These are phyloP conservation scores for Tetrapedia diversipes DNA, from an alignment of 2,888 invertebrate species.

Conservation along the genomic window DNA sequence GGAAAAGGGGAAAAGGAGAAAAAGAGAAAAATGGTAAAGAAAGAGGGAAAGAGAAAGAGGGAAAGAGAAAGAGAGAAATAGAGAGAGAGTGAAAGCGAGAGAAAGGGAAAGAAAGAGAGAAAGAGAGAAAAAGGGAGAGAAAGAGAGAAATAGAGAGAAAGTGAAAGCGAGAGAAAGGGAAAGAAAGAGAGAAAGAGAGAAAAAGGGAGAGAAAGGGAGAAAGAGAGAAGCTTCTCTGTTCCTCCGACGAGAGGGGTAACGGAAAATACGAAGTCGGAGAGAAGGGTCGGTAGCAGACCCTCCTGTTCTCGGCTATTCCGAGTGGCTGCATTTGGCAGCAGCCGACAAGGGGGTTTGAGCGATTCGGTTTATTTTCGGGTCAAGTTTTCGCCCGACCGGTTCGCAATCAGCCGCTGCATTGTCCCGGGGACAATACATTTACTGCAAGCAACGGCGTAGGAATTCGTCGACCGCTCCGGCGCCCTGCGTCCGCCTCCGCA, in stretches of 20 bases:
- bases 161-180: too few species aligned
- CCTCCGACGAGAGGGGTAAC: not conserved
- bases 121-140: too few species aligned
- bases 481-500: not conserved
- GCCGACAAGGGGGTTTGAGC: slow-evolving; percentile 69
- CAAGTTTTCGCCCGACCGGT: slow-evolving; percentile 77
- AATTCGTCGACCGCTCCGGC: slow-evolving; percentile 46
- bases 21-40: too few species aligned
- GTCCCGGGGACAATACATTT: slow-evolving; percentile 76
- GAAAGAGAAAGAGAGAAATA: too few species aligned
- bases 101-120: too few species aligned
- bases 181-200: too few species aligned
- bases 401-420: slow-evolving; percentile 80
- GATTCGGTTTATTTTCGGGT: slow-evolving; percentile 79
- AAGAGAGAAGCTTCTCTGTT: slow-evolving; percentile 22
- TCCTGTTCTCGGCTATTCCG: slow-evolving; percentile 65
- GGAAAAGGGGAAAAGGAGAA: too few species aligned
- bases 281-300: slow-evolving; percentile 29
- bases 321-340: slow-evolving; percentile 74
- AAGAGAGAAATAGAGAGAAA: too few species aligned
- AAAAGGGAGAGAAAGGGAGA: too few species aligned
- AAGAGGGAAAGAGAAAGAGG: too few species aligned
- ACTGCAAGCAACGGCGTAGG: slow-evolving; percentile 59
- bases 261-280: slow-evolving; percentile 50
- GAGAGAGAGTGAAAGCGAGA: too few species aligned